A percentile compares a stretch with the other conserved stretches of the same genome.
These are phyloP conservation scores for Sussaba pulchella DNA, from an alignment of 2,888 invertebrate species.

Conservation along the genomic window DNA sequence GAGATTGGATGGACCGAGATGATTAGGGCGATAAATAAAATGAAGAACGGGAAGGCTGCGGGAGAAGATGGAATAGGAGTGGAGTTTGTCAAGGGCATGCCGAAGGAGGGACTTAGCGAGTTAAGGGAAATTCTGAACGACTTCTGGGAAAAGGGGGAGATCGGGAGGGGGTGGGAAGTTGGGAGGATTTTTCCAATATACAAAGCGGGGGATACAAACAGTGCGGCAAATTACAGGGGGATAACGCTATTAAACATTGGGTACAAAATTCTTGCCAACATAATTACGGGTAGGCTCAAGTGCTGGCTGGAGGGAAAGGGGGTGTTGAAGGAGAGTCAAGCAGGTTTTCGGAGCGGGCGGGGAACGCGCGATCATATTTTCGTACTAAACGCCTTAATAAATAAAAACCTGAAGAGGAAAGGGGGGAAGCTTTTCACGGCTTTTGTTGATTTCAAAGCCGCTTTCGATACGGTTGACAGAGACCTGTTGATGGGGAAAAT, in stretches of 20 bases:
- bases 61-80: neutral
- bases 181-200: neutral
- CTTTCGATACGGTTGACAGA: neutral
- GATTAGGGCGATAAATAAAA: neutral
- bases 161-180: neutral
- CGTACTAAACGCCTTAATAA: neutral
- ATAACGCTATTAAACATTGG: neutral
- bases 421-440: neutral
- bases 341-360: neutral
- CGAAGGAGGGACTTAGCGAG: neutral
- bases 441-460: neutral
- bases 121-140: neutral
- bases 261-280: neutral
- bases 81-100: too few species aligned
- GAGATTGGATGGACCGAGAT: neutral
- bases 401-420: neutral
- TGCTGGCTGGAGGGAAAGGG: neutral
- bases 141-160: neutral
- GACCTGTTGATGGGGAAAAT: neutral
- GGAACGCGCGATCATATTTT: constrained; percentile 2
- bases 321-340: constrained; percentile 5
- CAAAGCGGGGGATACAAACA: neutral
- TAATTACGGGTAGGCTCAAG: neutral
- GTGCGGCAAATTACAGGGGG: neutral
- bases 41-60: neutral